Base-by-base conservation (phyloP, 2,797 vertebrate species). In the Poecilia velifera region DNA sequence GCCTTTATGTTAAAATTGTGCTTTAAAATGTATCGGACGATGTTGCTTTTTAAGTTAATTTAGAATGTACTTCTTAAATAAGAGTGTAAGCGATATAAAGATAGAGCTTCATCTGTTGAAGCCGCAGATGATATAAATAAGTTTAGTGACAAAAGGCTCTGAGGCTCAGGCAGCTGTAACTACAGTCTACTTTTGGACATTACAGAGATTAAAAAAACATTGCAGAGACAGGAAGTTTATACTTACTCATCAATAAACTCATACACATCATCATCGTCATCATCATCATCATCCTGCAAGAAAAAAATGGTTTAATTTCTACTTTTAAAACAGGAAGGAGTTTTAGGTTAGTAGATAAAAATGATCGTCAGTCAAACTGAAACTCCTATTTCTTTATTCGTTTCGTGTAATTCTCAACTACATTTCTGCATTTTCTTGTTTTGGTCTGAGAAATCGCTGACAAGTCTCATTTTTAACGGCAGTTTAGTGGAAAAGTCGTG, bases 181-280 rank as follows among this genome's bases (percentile, higher is more conserved):
- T 31, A 47, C 41, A 36, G 1, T 70, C 72, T 72, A 71, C 6
- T 77, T 43, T 28, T 46, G 49, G 73, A 34, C 81, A 28, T 82
- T 6, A 64, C 3, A 47, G 12, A 20, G 20, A 18, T 34, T 36
- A 47, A 45, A 0, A 72, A 36, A 28, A 8, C 31, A 43, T 31
- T 0, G 20, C 51, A 5, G 45, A 81, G 28, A 28, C 22, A 71
- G 18, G 72, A 83, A 2, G 1, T 75, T 31, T 74, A 36, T 55
- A 95, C 96, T 95, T 89, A 96, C 96, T 92, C 93, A 47, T 96
- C 95, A 45, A 96, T 94, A 73, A 80, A 81, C 77, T 96, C 95
- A 62, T 96, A 96, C 57, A 95, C 86, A 0, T 92, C 92, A 22
- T 95, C 68, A 6, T 45, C 25, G 0, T 45, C 68, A 0, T 95